Conservation (phyloP, 2,888 invertebrate species). For the Rhagium mordax region DNA sequence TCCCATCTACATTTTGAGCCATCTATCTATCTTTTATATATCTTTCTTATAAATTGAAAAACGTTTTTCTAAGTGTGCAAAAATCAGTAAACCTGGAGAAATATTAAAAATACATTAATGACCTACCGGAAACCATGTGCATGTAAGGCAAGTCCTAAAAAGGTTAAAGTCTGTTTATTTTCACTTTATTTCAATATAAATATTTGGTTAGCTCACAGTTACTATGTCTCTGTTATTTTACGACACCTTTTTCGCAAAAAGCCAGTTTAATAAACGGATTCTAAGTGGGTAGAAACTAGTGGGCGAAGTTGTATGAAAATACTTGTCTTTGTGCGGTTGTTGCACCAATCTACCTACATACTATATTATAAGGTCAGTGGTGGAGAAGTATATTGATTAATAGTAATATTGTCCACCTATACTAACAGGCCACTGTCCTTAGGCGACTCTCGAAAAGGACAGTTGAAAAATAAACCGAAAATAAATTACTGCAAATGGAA, state of each 20-base stretch:
- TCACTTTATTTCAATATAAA: background rate
- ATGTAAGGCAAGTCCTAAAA: no score
- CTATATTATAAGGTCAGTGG: slow-evolving; percentile 7
- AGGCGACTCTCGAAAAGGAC: no score
- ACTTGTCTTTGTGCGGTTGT: slow-evolving; percentile 22
- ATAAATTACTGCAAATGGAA: no score
- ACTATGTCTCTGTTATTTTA: slow-evolving; percentile 9
- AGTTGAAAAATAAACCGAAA: no score
- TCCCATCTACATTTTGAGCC: no score
- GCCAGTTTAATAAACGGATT: slow-evolving; percentile 10
- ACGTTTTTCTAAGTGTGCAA: no score
- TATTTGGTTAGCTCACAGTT: background rate
- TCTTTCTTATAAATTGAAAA: no score
- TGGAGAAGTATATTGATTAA: background rate
- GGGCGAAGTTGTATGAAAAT: slow-evolving; percentile 25
- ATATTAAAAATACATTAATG: no score
- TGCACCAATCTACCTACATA: slow-evolving; percentile 24
- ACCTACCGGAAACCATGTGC: no score
- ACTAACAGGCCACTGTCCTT: background rate
- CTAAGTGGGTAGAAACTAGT: slow-evolving; percentile 22
- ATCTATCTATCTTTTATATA: no score
- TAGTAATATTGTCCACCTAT: background rate
- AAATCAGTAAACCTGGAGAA: no score
- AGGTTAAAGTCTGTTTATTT: background rate
- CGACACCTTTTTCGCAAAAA: slow-evolving; percentile 24